Base-by-base conservation (phyloP, 2,113 vertebrate species). In the Castor canadensis region DNA sequence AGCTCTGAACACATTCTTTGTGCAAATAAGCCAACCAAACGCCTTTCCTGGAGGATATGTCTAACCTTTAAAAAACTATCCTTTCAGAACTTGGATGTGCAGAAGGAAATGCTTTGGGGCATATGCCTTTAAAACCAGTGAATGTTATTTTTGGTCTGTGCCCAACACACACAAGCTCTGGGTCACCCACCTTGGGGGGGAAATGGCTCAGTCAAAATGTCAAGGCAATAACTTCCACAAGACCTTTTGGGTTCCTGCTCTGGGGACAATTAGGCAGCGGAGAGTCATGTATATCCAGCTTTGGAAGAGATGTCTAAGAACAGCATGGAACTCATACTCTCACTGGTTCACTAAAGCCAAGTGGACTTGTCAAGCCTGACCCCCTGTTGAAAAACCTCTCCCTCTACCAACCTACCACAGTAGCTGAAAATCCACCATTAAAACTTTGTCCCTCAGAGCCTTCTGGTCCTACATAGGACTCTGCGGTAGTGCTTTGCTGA, bases 171-270 rank as follows among this genome's bases (percentile, higher is more conserved):
- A 62, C n/a, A 88, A 72, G 94, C 82, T 60, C 80, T 95, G 73
- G 96, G 96, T 97, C 96, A 97, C 88, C 81, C 92, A 88, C 84
- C 96, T 97, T 5, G 71, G 87, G 97, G 95, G 96, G 76, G 60
- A 93, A 97, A 97, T 62, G 80, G 91, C 91, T 96, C 96, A 84
- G 83, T 96, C 95, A 87, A 97, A 97, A 98, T 97, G 96, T 97
- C 97, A 98, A 66, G 90, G 80, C 93, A 93, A 95, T 97, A 94
- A 96, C 76, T 97, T 97, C 87, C 90, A 95, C 64, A 85, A 97
- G 97, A 96, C 92, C 92, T 95, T 97, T 97, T 6, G 5, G 85
- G 54, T 89, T 93, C 45, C 75, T 88, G 80, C 89, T 97, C 40
- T 84, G 71, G 87, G 93, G 81, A 88, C 40, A 86, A 45, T 60